A percentile compares a stretch with the other conserved stretches of the same genome.
Evolutionary conservation across 2,113 vertebrate species (phyloP).

Genomic region (Percopsis transmontana): DNA sequence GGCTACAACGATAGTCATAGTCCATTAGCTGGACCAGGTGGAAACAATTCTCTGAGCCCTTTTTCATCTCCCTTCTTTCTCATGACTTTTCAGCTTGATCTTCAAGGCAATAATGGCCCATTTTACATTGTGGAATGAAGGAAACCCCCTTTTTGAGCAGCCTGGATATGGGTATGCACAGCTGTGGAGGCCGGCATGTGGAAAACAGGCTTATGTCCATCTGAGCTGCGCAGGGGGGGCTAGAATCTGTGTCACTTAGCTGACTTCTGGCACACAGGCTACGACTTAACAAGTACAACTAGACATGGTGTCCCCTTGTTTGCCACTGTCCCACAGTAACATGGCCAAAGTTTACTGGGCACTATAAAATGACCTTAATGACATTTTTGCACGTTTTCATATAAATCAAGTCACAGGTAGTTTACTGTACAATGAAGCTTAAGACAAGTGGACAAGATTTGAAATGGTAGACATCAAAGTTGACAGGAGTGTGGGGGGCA

Average conservation of each 20-base stretch:
- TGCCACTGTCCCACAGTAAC: constrained; percentile 1
- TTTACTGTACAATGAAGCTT: no score
- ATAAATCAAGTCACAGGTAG: no score
- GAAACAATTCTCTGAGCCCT: constrained; percentile 67
- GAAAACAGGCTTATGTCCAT: constrained; percentile 71
- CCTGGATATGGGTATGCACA: constrained; percentile 69
- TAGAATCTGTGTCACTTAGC: constrained; percentile 48
- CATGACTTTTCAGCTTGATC: constrained; percentile 44
- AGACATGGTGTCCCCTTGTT: constrained; percentile 25
- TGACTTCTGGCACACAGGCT: constrained; percentile 55
- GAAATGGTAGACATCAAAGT: no score
- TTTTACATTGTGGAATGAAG: constrained; percentile 59
- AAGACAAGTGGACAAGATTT: no score
- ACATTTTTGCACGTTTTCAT: no score
- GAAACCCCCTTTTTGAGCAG: constrained; percentile 53
- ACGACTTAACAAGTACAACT: constrained; percentile 38
- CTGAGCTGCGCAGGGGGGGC: constrained; percentile 47
- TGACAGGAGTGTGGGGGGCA: no score
- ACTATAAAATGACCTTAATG: no score
- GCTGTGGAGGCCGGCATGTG: constrained; percentile 73
- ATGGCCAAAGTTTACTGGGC: background rate
- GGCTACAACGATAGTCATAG: constrained; percentile 38
- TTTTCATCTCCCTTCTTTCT: constrained; percentile 46
- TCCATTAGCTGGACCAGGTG: constrained; percentile 59
- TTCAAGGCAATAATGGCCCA: constrained; percentile 46